A percentile compares a stretch with the other conserved stretches of the same genome.
Evolutionary conservation across 1,140 invertebrate species (phyloP).

Genomic region (Drosophila pseudoobscura): DNA sequence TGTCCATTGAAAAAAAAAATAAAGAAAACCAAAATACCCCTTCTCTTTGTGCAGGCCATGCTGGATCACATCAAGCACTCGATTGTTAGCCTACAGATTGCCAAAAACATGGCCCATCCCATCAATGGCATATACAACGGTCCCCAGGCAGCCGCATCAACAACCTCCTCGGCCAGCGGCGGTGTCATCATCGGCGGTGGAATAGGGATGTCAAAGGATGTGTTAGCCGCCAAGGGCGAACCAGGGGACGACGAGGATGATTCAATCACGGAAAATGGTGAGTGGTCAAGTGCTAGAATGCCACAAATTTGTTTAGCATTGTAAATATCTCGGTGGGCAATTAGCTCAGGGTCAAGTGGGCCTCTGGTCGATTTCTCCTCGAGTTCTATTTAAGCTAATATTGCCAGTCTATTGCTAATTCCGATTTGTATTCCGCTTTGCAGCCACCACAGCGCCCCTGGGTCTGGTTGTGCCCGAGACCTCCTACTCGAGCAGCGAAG

Average conservation of each 20-base stretch:
- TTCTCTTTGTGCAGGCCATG: slow-evolving; percentile 87
- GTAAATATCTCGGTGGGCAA: slow-evolving; percentile 7
- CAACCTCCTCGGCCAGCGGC: slow-evolving; percentile 41
- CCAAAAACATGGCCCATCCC: slow-evolving; percentile 96
- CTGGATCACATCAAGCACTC: slow-evolving; percentile 98
- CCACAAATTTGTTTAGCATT: too few species aligned
- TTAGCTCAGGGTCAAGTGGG: slow-evolving; percentile 25
- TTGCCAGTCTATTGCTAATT: slow-evolving; percentile 17
- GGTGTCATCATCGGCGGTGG: slow-evolving; percentile 19
- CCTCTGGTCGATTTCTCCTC: slow-evolving; percentile 3
- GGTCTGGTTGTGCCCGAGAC: slow-evolving; percentile 89
- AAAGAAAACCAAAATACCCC: background rate
- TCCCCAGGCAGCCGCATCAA: slow-evolving; percentile 68
- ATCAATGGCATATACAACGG: slow-evolving; percentile 92
- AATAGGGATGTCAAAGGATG: slow-evolving; percentile 36
- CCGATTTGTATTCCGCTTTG: slow-evolving; percentile 13
- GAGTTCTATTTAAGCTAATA: slow-evolving; percentile 15
- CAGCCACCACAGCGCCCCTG: slow-evolving; percentile 76
- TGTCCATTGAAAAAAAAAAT: background rate
- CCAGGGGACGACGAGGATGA: slow-evolving; percentile 76
- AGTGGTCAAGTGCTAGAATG: slow-evolving; percentile 40
- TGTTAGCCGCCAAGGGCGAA: slow-evolving; percentile 28
- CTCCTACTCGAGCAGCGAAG: slow-evolving; percentile 98
- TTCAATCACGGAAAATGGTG: slow-evolving; percentile 77
- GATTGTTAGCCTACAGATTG: slow-evolving; percentile 98